Conservation (phyloP, 2,797 vertebrate genomes). For the Miichthys miiuy region DNA sequence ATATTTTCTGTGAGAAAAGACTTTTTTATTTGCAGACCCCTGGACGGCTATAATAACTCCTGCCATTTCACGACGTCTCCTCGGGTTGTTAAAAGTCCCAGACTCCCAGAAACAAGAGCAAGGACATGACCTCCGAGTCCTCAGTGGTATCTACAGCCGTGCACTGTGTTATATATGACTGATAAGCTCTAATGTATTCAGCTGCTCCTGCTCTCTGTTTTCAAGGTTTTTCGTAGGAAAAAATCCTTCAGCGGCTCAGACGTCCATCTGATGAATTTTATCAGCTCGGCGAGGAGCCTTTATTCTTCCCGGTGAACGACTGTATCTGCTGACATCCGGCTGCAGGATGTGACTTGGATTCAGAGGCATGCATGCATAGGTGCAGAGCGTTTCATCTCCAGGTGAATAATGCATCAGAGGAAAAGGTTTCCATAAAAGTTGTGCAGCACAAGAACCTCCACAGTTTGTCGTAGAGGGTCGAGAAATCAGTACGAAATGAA, state of each 20-base stretch:
- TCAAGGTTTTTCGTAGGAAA: conserved; percentile 15
- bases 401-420: conserved; percentile 54
- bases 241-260: conserved; percentile 10
- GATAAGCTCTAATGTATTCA: not conserved
- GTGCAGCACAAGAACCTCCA: not conserved
- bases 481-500: not conserved
- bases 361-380: conserved; percentile 11
- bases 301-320: conserved; percentile 12
- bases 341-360: conserved; percentile 42
- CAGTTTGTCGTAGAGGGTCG: not conserved
- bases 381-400: conserved; percentile 10
- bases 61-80: not conserved
- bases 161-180: not conserved
- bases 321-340: conserved; percentile 8
- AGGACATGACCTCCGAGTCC: not conserved
- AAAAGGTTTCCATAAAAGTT: conserved; percentile 10
- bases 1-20: too few species aligned
- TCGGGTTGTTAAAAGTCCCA: not conserved
- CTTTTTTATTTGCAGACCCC: not conserved
- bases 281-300: conserved; percentile 24
- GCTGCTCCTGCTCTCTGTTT: conserved; percentile 1
- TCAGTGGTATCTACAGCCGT: not conserved
- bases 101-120: not conserved
- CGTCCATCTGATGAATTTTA: conserved; percentile 23
- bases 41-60: not conserved